Conservation (phyloP, 2,113 vertebrate genomes). For the Myiozetetes cayanensis region DNA sequence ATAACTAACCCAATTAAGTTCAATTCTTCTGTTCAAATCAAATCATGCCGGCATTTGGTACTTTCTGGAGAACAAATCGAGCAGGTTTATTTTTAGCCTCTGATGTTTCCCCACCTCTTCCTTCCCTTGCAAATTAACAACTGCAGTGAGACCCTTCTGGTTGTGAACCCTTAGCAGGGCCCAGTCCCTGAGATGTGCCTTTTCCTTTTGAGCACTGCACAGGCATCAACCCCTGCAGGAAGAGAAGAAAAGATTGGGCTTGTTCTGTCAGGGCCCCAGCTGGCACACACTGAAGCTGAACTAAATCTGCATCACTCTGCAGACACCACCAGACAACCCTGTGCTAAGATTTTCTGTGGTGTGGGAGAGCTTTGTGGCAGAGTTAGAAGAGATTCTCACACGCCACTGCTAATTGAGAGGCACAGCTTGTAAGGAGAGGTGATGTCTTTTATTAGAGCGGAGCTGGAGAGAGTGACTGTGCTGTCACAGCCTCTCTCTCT, state of each 20-base stretch:
- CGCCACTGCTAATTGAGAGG: slow-evolving; percentile 30
- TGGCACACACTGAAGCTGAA: slow-evolving; percentile 49
- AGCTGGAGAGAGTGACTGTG: neutral
- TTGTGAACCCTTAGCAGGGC: slow-evolving; percentile 4
- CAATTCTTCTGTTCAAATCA: slow-evolving; percentile 35
- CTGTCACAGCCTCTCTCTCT: neutral
- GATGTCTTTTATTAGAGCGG: slow-evolving; percentile 6
- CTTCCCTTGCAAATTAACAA: slow-evolving; percentile 16
- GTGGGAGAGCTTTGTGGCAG: slow-evolving; percentile 5
- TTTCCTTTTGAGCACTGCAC: neutral
- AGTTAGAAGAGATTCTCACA: slow-evolving; percentile 20
- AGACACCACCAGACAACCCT: slow-evolving; percentile 29
- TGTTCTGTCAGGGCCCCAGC: slow-evolving; percentile 49
- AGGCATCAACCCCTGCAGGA: neutral
- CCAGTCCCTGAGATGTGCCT: neutral
- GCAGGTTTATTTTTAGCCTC: slow-evolving; percentile 7
- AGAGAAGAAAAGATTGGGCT: slow-evolving; percentile 26
- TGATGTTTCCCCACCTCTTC: neutral
- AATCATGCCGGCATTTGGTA: neutral
- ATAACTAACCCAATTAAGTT: slow-evolving; percentile 60
- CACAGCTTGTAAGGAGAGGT: slow-evolving; percentile 50
- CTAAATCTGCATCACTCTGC: slow-evolving; percentile 16
- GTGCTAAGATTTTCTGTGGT: neutral
- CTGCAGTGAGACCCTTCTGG: neutral
- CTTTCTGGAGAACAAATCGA: slow-evolving; percentile 20